Evolutionary conservation across 1,140 invertebrate species (phyloP), one percentile per base, ranked within the genome.

Genomic region (Euura saliciscinereae): DNA sequence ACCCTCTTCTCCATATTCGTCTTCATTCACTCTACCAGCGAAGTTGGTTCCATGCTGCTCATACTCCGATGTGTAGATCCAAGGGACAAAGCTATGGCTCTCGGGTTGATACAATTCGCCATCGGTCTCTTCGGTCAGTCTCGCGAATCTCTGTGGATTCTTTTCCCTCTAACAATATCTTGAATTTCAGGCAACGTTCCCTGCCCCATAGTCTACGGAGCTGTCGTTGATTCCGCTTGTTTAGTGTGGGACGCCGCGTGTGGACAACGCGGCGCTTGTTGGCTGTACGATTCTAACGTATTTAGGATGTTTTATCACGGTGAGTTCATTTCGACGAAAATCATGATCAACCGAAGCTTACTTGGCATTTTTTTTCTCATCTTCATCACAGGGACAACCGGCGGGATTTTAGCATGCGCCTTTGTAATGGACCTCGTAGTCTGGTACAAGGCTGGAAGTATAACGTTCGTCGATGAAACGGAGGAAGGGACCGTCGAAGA

Each of bases 91-190:
- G 96, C 96, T 46, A 97, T 97, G 95, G 96, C 96, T 69, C 90
- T 98, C 79, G 96, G 96, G 11, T 91, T 98, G 73, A 96, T 98
- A 84, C 95, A 97, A 82, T 97, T 96, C 87, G 95, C 96, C 68
- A 97, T 97, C 77, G 96, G 96, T 59, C 89, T 97, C 74, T 97
- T 97, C 86, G 96, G 96, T 92, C 84, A 89, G 86, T 68, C 0
- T 65, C 42, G 45, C 44, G 64, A 69, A 2, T 13, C 69, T 0
- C 28, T 1, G 28, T 28, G 0, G 28, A 6, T 45, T 45, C 43
- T 45, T 68, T 45, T 72, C 64, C 43, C 71, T 66, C 65, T 28
- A 28, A 28, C 28, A 28, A 28, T 28, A 28, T 28, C 44, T 75
- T 73, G 10, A 45, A 76, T 82, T 86, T 45, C 78, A 92, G 91